phyloP scores from a whole-genome alignment of 92 coral and sea anemone genomes.

The Epizoanthus illoricatus region DNA sequence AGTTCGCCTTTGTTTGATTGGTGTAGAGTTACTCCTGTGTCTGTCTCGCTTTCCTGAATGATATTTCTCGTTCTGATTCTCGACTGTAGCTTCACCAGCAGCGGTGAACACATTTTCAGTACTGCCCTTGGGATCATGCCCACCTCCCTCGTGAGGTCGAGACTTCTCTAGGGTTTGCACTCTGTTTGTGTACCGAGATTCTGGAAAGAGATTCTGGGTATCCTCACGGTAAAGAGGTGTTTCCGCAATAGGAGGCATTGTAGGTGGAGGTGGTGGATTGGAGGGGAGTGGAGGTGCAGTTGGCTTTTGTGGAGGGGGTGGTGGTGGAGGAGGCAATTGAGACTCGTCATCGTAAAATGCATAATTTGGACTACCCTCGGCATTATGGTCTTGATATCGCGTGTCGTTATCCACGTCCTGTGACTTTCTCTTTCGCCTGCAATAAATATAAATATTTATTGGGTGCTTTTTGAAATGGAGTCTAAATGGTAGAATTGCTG shows the following conservation, averaged over 20 bases:
- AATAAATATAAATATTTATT: background rate
- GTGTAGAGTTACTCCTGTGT: conserved; percentile 21
- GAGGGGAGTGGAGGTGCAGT: conserved; percentile 27
- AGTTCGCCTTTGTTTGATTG: conserved; percentile 27
- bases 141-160: background rate
- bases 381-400: no score
- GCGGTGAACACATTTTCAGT: background rate
- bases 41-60: conserved; percentile 13
- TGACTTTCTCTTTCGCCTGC: conserved; percentile 19
- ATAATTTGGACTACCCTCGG: conserved; percentile 9
- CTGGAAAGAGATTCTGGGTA: background rate
- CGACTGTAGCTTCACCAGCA: background rate
- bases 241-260: background rate
- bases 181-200: background rate
- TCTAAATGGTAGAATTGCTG: no score
- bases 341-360: conserved; percentile 18
- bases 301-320: background rate
- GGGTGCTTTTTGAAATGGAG: background rate
- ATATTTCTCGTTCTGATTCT: background rate
- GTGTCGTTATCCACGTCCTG: background rate
- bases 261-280: conserved; percentile 4
- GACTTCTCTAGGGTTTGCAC: background rate
- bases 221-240: background rate
- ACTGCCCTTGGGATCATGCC: background rate
- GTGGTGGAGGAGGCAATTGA: conserved; percentile 7